Base-by-base conservation (phyloP, 35 echinoderm and acorn worm genomes). In the Amphiura filiformis region DNA sequence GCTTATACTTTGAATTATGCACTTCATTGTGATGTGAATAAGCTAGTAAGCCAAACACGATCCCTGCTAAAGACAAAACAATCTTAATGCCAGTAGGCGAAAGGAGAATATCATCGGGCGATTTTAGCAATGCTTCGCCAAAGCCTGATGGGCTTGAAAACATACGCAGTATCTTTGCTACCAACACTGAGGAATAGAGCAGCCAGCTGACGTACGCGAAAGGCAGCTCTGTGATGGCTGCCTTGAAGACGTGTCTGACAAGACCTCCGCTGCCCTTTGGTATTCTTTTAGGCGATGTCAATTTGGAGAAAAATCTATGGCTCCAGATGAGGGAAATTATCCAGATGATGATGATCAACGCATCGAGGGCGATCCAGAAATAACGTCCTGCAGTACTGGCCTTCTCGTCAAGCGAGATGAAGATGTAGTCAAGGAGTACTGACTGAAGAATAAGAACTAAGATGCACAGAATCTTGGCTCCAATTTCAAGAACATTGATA, bases 191-290 rank as follows among this genome's bases (percentile, higher is more conserved):
- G 42, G 87, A 78, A 83, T 97, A 97, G 0, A 90, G 30, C 0
- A 91, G 52, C 94, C 94, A 97, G 0, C 84, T 84, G 37, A 93
- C 81, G 61, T 97, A n/a, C 93, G 18, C 91, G 83, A 86, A 93
- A 37, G 56, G 78, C 22, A 97, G 7, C 56, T 97, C 94, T n/a
- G 65, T 18, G 86, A 28, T 61, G n/a, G n/a, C 32, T 57, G 40
- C 28, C 42, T 77, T 37, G 34, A n/a, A 35, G 47, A 78, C 12
- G 35, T 77, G 34, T 76, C n/a, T 61, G 44, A 35, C 32, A n/a
- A 34, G 38, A 34, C 36, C 34, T 0, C 80, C 52, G 14, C 87
- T 88, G 35, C 75, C 38, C 9, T 39, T 31, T 82, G 38, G 78
- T 42, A 64, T 56, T 89, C 57, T 89, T 79, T 78, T 28, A 14